phyloP scores from a whole-genome alignment of 2,888 invertebrate genomes.

The Hirtodrosophila cameraria region DNA sequence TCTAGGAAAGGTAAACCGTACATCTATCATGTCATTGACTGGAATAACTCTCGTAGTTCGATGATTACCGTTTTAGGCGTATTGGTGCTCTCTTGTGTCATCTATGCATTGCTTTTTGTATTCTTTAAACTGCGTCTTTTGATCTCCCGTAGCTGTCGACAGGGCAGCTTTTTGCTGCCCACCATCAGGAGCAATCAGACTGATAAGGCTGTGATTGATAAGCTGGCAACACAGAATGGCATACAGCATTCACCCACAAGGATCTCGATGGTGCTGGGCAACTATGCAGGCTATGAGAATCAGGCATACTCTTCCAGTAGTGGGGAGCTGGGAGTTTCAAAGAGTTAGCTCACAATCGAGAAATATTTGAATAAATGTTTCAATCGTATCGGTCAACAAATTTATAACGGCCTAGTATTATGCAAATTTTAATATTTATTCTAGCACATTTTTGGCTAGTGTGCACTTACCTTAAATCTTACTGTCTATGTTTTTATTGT shows the following conservation, averaged over 20 bases:
- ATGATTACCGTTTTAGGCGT: slow-evolving; percentile 77
- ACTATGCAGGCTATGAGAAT: slow-evolving; percentile 80
- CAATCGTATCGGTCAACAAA: not conserved
- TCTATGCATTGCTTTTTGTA: slow-evolving; percentile 80
- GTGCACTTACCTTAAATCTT: slow-evolving; percentile 1
- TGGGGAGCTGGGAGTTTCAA: slow-evolving; percentile 51
- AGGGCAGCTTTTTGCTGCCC: slow-evolving; percentile 72
- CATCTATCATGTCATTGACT: slow-evolving; percentile 91
- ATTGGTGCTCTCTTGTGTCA: slow-evolving; percentile 74
- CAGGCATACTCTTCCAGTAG: slow-evolving; percentile 69
- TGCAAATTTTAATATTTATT: no score
- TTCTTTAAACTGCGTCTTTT: slow-evolving; percentile 81
- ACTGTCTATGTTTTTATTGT: slow-evolving; percentile 6
- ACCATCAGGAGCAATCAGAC: slow-evolving; percentile 57
- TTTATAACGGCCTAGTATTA: no score
- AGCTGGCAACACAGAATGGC: slow-evolving; percentile 51
- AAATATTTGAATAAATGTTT: not conserved
- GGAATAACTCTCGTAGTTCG: slow-evolving; percentile 87
- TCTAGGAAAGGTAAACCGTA: slow-evolving; percentile 86
- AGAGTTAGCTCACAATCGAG: slow-evolving; percentile 27
- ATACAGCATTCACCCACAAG: slow-evolving; percentile 80
- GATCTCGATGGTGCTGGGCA: slow-evolving; percentile 83
- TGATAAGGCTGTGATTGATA: slow-evolving; percentile 30
- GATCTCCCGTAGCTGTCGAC: slow-evolving; percentile 72
- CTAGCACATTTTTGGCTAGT: not conserved